phyloP scores from a whole-genome alignment of 2,888 invertebrate genomes.

The Yponomeuta plumbellus region DNA sequence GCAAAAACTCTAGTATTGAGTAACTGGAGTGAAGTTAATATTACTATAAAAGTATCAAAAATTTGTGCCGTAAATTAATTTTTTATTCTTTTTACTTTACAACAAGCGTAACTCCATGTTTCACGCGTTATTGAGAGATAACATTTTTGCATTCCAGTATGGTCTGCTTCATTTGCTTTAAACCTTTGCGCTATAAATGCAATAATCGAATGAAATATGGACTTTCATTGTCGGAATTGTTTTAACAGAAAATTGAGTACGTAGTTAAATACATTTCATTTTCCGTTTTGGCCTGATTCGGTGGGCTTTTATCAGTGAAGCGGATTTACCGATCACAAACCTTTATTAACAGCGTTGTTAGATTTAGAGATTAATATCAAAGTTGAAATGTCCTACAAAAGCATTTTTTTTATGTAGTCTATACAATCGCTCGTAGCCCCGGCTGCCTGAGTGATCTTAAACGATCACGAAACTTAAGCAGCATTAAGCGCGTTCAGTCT shows the following conservation, averaged over 20 bases:
- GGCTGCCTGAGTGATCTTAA: too few relatives aligned
- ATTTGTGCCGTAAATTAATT: not conserved
- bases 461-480: too few relatives aligned
- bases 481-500: too few relatives aligned
- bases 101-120: not conserved
- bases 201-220: slow-evolving; percentile 3
- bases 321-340: not conserved
- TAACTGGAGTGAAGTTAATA: too few relatives aligned
- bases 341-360: not conserved
- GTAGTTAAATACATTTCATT: not conserved
- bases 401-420: too few relatives aligned
- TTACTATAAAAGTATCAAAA: too few relatives aligned
- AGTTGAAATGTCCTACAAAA: not conserved
- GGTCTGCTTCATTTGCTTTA: not conserved
- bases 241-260: not conserved
- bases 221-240: not conserved
- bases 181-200: not conserved
- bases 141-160: not conserved
- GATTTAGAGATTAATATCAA: not conserved
- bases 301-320: not conserved
- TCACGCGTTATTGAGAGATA: not conserved
- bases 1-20: too few relatives aligned
- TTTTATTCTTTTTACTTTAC: not conserved
- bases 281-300: not conserved
- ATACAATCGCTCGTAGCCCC: too few relatives aligned